Base-by-base conservation (phyloP, 1,140 invertebrate species). In the Ceratosolen fusciceps region DNA sequence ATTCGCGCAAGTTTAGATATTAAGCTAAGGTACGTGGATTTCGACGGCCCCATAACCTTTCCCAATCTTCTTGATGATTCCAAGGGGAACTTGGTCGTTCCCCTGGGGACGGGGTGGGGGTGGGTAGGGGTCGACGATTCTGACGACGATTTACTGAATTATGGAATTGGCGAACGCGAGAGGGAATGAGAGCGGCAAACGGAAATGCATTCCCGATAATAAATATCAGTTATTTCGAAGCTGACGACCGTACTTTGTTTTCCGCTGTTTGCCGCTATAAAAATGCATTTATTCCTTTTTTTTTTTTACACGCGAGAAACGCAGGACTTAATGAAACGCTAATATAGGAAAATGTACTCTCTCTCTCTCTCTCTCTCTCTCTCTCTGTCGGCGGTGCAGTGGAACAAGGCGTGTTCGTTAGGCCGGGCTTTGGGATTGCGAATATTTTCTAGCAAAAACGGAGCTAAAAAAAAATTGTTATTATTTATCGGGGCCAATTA, bases 171-270 rank as follows among this genome's bases (percentile, higher is more conserved):
- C 34, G 31, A 37, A 65, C n/a, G 60, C 16, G 16, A 65, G 19
- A n/a, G 37, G n/a, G 19, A 65, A 37, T n/a, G 31, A 37, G 60
- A 37, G 37, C 19, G 34, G 12, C 10, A 65, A 65, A 37, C 7
- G 60, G 34, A 65, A 65, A 65, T 65, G 60, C 60, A 37, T 65
- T 65, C 60, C 37, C 60, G 60, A 37, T 37, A 65, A 65, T 65
- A 65, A 65, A 37, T n/a, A n/a, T 65, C 31, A 37, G 14, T 65
- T 65, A 65, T 65, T 65, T 65, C 31, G 31, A 65, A 37, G 60
- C 37, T 10, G 58, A 31, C 12, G 34, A 37, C 31, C n/a, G 4
- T n/a, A 65, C 37, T 65, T 37, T 37, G 60, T 65, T 65, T 65
- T 37, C 31, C 21, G 10, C 2, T 37, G 26, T 65, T n/a, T 37